Evolutionary conservation across 1,140 invertebrate species (phyloP).

Genomic region (Heterodera schachtii): DNA sequence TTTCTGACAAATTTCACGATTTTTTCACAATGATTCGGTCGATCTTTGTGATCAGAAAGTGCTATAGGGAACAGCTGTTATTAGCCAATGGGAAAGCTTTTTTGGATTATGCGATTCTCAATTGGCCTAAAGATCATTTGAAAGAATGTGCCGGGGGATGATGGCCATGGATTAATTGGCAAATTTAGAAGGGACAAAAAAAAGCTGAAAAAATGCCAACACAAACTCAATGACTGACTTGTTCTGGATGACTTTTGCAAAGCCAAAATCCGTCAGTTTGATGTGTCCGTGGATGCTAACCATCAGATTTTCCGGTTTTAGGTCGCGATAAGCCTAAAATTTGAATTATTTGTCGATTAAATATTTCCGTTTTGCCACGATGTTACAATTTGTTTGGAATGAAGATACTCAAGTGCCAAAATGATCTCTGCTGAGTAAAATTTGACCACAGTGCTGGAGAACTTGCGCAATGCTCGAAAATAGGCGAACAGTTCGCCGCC

Average conservation of each 20-base stretch:
- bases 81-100: neutral
- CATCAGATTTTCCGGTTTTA: constrained; percentile 89
- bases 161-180: neutral
- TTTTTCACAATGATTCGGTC: neutral
- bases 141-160: too few relatives aligned
- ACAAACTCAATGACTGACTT: constrained; percentile 46
- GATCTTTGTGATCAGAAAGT: neutral
- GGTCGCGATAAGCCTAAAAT: constrained; percentile 70
- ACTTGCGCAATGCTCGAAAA: constrained; percentile 85
- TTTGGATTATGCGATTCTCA: neutral
- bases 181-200: neutral
- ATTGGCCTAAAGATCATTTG: neutral
- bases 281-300: constrained; percentile 88
- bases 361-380: neutral
- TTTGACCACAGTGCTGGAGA: constrained; percentile 80
- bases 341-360: constrained; percentile 9
- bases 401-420: constrained; percentile 87
- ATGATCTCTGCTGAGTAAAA: constrained; percentile 95
- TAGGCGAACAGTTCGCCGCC: constrained; percentile 95
- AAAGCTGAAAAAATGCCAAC: constrained; percentile 1
- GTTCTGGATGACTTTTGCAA: constrained; percentile 88
- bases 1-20: neutral
- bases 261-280: constrained; percentile 96
- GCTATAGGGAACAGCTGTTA: neutral
- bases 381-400: constrained; percentile 78